Evolutionary conservation across 1,140 invertebrate genomes (phyloP).

Genomic region (Cotesia typhae): DNA sequence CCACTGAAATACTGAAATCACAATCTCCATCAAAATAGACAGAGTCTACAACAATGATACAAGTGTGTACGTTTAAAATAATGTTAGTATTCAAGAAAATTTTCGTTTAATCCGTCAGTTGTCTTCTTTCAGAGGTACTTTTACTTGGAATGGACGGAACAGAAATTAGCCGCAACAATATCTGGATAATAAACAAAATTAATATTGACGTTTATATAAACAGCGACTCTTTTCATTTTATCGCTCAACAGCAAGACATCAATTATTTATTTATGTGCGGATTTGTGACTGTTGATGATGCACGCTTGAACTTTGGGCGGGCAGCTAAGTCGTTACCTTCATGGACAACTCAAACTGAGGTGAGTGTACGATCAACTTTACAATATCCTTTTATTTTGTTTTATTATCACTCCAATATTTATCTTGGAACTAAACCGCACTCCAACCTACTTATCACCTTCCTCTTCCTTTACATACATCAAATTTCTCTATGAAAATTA

Average conservation of each 20-base stretch:
- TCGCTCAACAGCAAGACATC: not conserved
- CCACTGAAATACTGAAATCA: no score
- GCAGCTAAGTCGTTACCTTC: slow-evolving; percentile 16
- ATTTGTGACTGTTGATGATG: slow-evolving; percentile 28
- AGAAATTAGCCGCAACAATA: not conserved
- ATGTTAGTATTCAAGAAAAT: not conserved
- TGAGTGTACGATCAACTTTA: slow-evolving; percentile 13
- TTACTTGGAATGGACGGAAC: slow-evolving; percentile 24
- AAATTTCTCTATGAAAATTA: no score
- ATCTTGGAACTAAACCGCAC: no score
- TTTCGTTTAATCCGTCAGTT: not conserved
- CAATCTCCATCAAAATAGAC: no score
- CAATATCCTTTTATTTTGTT: no score
- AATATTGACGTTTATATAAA: no score
- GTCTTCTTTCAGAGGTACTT: not conserved
- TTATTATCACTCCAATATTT: not conserved
- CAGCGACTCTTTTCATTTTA: no score
- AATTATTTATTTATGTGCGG: slow-evolving; percentile 12
- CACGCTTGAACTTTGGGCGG: slow-evolving; percentile 32
- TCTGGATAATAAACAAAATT: no score
- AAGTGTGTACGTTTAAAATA: slow-evolving; percentile 9
- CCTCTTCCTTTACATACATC: no score
- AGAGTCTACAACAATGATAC: slow-evolving; percentile 8
- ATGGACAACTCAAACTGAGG: slow-evolving; percentile 24
- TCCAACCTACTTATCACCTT: no score